Evolutionary conservation across 1,140 invertebrate genomes (phyloP), one percentile per base, ranked within the genome.

Genomic region (Theocolax elegans): DNA sequence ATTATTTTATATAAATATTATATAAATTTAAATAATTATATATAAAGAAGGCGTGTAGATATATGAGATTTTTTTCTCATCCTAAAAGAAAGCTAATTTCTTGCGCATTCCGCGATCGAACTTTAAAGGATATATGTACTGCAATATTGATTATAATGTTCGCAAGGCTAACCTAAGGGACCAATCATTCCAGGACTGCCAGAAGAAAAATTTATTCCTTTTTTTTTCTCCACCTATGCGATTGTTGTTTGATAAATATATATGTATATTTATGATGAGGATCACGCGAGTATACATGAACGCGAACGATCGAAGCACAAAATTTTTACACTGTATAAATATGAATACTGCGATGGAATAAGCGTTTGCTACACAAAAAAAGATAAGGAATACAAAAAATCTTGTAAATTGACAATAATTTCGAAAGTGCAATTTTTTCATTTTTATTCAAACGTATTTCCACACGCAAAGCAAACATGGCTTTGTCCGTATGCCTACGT

Each of bases 1-100:
- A 51, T 72, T 65, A 59, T 75, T 73, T 51, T 73, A 72, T 70
- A 73, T 38, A 74, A 53, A 72, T 69, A 53, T 72, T 70, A 60
- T 72, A 69, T 72, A 71, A n/a, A n/a, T n/a, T n/a, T n/a, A n/a
- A 70, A 70, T 74, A 72, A 51, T 54, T 56, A 67, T 62, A 72
- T 63, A 60, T 66, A 66, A 12, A 53, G 3, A 44, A 56, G 69
- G 54, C 68, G 48, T 71, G 68, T 70, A 75, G 53, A 69, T 66
- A 75, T 67, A 48, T 67, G 59, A 62, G 44, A 60, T 68, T 53
- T 69, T 67, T 64, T 67, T 54, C 54, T 29, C 29, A 42, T 62
- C 29, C 44, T 38, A 56, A 21, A 48, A 59, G 31, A 68, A 68
- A 72, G 38, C 49, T 63, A 29, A 54, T 67, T 72, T 67, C 40